These are phyloP conservation scores for Lateolabrax maculatus DNA, from an alignment of 2,797 vertebrate genomes.

Conservation along the genomic window DNA sequence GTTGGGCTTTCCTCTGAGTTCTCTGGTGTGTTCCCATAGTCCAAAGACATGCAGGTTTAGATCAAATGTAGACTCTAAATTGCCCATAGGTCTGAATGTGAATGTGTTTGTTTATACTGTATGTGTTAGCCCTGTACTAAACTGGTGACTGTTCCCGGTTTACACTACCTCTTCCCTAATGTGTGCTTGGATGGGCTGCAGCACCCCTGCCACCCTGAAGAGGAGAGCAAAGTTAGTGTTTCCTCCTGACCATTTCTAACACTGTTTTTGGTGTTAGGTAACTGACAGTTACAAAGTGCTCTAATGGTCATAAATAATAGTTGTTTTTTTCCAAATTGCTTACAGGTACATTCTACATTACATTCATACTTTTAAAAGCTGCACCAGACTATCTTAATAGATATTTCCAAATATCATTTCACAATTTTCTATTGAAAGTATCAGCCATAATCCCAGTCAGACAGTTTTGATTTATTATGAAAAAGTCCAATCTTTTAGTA, in stretches of 20 bases:
- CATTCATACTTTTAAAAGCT: conserved; percentile 2
- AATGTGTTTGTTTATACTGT: background rate
- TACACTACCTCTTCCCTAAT: background rate
- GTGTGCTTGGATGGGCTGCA: background rate
- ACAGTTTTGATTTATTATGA: conserved; percentile 42
- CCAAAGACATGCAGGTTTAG: conserved; percentile 6
- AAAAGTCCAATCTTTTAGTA: conserved; percentile 37
- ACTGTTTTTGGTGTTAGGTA: background rate
- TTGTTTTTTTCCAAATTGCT: background rate
- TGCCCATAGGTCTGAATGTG: background rate
- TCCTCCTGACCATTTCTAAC: background rate
- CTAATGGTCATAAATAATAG: background rate
- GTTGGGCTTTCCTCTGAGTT: background rate
- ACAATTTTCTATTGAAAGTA: conserved; percentile 33
- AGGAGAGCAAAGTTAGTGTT: background rate
- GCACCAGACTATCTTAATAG: background rate
- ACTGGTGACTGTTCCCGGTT: background rate
- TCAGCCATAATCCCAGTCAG: conserved; percentile 15
- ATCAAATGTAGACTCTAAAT: background rate
- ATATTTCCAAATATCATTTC: conserved; percentile 39
- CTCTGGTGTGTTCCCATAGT: background rate
- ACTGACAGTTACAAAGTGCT: background rate
- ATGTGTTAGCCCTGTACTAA: conserved; percentile 2
- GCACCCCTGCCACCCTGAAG: background rate
- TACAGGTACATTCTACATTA: background rate